Evolutionary conservation across 1,140 invertebrate species (phyloP).

Genomic region (Ladona fulva): DNA sequence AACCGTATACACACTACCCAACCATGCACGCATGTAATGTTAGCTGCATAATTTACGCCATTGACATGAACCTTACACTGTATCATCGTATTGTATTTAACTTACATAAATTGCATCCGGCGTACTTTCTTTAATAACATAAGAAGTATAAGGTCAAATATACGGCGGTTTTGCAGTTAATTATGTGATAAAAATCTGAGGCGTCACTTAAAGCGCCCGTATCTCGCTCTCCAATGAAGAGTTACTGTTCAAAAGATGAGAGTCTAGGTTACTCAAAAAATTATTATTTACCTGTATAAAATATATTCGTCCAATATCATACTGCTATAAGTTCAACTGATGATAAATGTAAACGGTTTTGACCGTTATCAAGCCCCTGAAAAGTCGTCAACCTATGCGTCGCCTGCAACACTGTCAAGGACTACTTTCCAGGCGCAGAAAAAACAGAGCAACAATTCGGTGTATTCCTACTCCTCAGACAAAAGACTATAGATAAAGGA

Average conservation of each 20-base stretch:
- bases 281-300: neutral
- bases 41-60: conserved; percentile 9
- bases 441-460: neutral
- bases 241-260: too few relatives aligned
- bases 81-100: too few relatives aligned
- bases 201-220: too few relatives aligned
- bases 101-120: too few relatives aligned
- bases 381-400: neutral
- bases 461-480: neutral
- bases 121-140: too few relatives aligned
- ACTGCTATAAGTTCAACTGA: neutral
- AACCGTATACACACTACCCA: neutral
- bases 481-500: neutral
- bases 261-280: neutral
- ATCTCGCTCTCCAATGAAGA: too few relatives aligned
- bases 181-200: too few relatives aligned
- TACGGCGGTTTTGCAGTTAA: too few relatives aligned
- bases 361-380: conserved; percentile 6
- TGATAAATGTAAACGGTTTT: neutral
- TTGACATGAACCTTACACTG: neutral
- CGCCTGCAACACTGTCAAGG: neutral
- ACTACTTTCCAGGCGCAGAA: neutral
- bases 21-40: conserved; percentile 3
- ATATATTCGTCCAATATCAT: neutral
- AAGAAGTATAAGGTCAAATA: too few relatives aligned